Evolutionary conservation across 2,888 invertebrate species (phyloP), one percentile per base, ranked within the genome.

Genomic region (Leptinotarsa juncta): DNA sequence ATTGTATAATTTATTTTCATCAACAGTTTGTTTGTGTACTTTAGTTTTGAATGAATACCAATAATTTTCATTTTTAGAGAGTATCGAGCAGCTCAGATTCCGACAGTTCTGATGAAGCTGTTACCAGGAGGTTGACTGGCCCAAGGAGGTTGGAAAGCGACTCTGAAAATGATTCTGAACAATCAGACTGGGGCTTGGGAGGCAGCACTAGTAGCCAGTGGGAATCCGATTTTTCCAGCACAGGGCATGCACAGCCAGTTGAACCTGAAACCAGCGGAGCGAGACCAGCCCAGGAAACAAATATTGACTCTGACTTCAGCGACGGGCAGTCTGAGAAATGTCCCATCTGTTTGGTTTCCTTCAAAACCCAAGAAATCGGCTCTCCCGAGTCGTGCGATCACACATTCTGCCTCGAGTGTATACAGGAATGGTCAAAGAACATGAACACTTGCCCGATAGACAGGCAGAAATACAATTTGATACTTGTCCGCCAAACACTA

Each of bases 401-500:
- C 86, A 90, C 91, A 74, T 98, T 97, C 88, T 98, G 98, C 87
- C 90, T 95, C 55, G 94, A 94, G 81, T 98, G 98, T 87, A 94
- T 98, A 78, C 91, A 93, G 70, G 96, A 97, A 86, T 98, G 98
- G 98, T 93, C 97, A n/a, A 95, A 94, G 90, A 97, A 95, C 89
- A 94, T 96, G 62, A 97, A 97, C 85, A 97, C 97, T 2, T 98
- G 98, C 87, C 98, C 98, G 0, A 95, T 97, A 53, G 97, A 98
- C 88, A 75, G 86, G 42, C 92, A 93, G 81, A 91, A 92, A 53
- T 98, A 97, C 86, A 91, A 92, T 74, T 89, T 91, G 62, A 96
- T 83, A 66, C 74, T 94, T 71, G 96, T 96, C 51, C 91, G 93
- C 76, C 90, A 92, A 65, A 90, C 91, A 83, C 89, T 92, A 0